A percentile compares a stretch with the other conserved stretches of the same genome.
These are phyloP conservation scores for Athalia rosae DNA, from an alignment of 2,888 invertebrate genomes.

Conservation along the genomic window DNA sequence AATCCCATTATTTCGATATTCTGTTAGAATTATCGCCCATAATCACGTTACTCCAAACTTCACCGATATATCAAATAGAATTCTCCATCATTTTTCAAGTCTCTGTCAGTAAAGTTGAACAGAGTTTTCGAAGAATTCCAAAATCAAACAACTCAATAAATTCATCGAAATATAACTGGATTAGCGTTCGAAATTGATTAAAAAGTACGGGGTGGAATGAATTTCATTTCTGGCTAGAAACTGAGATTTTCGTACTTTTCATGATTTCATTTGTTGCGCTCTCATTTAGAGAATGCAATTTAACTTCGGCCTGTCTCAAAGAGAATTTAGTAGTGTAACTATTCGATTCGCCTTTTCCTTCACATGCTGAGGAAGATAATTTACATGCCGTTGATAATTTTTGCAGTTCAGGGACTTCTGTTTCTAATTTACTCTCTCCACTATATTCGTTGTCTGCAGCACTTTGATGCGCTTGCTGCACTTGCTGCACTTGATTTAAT, in stretches of 20 bases:
- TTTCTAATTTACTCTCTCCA: not conserved
- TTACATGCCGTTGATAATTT: constrained; percentile 28
- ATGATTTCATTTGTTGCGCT: not conserved
- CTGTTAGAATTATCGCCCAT: too few species aligned
- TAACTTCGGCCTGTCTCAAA: constrained; percentile 21
- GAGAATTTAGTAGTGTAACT: constrained; percentile 18
- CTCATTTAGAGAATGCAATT: not conserved
- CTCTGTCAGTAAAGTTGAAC: too few species aligned
- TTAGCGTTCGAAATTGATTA: not conserved
- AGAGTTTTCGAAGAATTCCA: too few species aligned
- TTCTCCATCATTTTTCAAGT: too few species aligned
- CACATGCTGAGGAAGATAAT: not conserved
- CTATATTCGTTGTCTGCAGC: not conserved
- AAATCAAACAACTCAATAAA: too few species aligned
- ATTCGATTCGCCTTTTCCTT: constrained; percentile 30
- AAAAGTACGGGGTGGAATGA: not conserved
- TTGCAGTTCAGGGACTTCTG: not conserved
- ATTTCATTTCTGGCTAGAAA: constrained; percentile 17
- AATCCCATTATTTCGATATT: too few species aligned
- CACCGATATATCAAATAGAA: too few species aligned
- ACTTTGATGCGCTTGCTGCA: not conserved
- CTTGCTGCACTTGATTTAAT: constrained; percentile 12
- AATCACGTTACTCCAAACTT: too few species aligned
- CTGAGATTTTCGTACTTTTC: constrained; percentile 16
- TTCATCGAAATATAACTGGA: not conserved